phyloP scores from a whole-genome alignment of 2,113 vertebrate genomes.

The Tachycineta bicolor region DNA sequence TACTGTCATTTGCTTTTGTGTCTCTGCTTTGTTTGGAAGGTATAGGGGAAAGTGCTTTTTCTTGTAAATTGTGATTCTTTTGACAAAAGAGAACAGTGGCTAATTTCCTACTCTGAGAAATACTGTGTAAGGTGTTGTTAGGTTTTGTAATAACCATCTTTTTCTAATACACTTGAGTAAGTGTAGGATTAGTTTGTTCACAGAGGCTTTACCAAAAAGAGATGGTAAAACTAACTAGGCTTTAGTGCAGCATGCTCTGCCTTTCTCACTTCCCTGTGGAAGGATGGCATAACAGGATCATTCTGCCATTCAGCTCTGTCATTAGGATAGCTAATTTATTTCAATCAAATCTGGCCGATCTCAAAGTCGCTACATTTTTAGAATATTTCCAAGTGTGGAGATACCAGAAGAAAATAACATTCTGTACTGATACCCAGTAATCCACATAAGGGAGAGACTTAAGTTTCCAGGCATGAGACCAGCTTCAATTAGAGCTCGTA shows the following conservation, averaged over 20 bases:
- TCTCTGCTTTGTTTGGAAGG: neutral
- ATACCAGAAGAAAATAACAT: neutral
- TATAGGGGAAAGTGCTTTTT: neutral
- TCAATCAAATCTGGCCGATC: neutral
- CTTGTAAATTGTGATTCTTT: neutral
- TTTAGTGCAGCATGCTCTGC: neutral
- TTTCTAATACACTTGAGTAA: neutral
- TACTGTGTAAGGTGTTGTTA: neutral
- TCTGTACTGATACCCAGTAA: neutral
- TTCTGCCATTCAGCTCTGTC: neutral
- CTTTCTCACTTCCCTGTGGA: neutral
- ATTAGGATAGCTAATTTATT: neutral
- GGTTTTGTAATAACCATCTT: neutral
- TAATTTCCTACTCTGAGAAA: neutral
- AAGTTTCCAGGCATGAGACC: neutral
- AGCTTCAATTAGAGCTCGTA: neutral
- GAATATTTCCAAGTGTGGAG: neutral
- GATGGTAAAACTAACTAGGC: neutral
- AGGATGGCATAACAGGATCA: rapidly evolving
- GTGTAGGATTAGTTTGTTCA: neutral
- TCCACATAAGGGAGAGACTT: neutral
- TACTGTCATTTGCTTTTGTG: neutral
- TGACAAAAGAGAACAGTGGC: neutral
- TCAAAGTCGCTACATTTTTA: neutral
- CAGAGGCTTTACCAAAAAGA: neutral